Base-by-base conservation (phyloP, 2,797 vertebrate genomes). In the Cirrhinus molitorella region DNA sequence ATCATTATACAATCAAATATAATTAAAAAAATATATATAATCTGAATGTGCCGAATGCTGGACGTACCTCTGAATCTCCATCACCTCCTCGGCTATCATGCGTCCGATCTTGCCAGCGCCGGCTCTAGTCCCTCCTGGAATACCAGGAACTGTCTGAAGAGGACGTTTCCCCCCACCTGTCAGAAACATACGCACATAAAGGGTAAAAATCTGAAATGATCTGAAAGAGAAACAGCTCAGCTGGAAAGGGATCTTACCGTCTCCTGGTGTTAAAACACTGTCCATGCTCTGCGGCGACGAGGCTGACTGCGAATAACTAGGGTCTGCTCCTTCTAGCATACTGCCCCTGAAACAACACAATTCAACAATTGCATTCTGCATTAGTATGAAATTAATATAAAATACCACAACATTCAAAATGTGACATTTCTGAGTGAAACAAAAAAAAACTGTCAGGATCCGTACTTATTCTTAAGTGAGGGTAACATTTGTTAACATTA, bases 31-130 rank as follows among this genome's bases (percentile, higher is more conserved):
- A 34, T 31, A 63, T 31, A 9, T 43, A 49, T 17, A 66, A 45
- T 21, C 59, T 75, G 10, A 43, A 37, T 14, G 43, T 77, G 11
- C 49, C 13, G 4, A 5, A 14, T n/a, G 28, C 11, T 47, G 43
- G 87, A n/a, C 92, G 94, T 88, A 97, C 98, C 97, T 98, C 93
- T 99, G 98, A 89, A 98, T 98, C 94, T 99, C 98, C 97, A 99
- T 98, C 90, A 99, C 97, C 91, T 99, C 98, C 89, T 99, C 98
- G 3, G 97, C 98, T 66, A 99, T 99, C 97, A 99, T 99, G 79
- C 98, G 96, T n/a, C 98, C 98, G 51, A 99, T 98, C 94, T 99
- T 99, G 55, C 98, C 98, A 1, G 98, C 98, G 85, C 98, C 98
- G 0, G 98, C 96, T 91, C 97, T 95, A 0, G 98, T 99, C 83